A percentile compares a stretch with the other conserved stretches of the same genome.
Evolutionary conservation across 2,113 vertebrate genomes (phyloP).

Genomic region (Strix aluco): DNA sequence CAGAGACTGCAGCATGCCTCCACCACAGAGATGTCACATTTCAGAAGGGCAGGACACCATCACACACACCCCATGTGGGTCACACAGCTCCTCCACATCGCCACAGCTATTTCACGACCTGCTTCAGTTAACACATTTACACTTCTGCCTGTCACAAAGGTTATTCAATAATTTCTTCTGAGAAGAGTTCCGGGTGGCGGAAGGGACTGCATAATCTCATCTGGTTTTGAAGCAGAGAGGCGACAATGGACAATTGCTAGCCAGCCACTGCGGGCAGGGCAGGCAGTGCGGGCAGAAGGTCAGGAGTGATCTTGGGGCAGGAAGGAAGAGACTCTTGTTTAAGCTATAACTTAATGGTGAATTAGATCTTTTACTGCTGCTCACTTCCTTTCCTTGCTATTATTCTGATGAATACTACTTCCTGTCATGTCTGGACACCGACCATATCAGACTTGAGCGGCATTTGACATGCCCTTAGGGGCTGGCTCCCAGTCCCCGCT

Average conservation of each 20-base stretch:
- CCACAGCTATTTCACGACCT: accelerated
- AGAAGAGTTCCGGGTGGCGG: background rate
- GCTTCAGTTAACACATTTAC: background rate
- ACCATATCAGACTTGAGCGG: background rate
- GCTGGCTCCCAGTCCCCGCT: background rate
- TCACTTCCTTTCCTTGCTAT: background rate
- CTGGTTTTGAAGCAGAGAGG: background rate
- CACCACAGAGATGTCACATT: background rate
- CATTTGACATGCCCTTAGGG: background rate
- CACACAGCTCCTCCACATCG: background rate
- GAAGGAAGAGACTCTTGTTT: background rate
- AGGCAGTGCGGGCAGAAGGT: background rate
- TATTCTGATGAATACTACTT: background rate
- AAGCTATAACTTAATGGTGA: background rate
- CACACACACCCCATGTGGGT: accelerated
- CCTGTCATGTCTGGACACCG: background rate
- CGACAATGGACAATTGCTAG: accelerated
- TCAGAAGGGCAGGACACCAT: background rate
- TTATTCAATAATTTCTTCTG: background rate
- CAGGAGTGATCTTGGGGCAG: background rate
- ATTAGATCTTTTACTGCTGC: background rate
- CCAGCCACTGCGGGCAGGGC: background rate
- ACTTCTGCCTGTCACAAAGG: background rate
- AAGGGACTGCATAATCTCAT: background rate
- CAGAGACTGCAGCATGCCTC: background rate